phyloP scores from a whole-genome alignment of 2,888 invertebrate species.

The Melanophora roralis region DNA sequence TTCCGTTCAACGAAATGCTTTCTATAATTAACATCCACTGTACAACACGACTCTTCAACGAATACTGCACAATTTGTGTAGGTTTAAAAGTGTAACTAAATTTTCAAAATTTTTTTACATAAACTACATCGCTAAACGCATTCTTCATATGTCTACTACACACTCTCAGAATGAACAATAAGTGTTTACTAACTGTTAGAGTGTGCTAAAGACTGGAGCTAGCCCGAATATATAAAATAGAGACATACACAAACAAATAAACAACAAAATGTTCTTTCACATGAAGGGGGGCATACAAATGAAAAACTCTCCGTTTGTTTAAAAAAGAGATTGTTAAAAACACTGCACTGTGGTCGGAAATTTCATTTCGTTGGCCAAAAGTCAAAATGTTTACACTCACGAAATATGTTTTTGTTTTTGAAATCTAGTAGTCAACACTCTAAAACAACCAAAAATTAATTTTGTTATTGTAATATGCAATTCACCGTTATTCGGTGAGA shows the following conservation, averaged over 20 bases:
- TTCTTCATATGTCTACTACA: neutral
- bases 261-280: slow-evolving; percentile 6
- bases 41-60: slow-evolving; percentile 69
- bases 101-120: slow-evolving; percentile 12
- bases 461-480: too few species aligned
- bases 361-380: too few species aligned
- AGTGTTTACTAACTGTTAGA: slow-evolving; percentile 41
- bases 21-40: slow-evolving; percentile 64
- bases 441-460: too few species aligned
- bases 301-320: neutral
- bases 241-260: neutral
- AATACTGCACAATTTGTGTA: slow-evolving; percentile 66
- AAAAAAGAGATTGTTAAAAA: neutral
- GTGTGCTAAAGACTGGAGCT: slow-evolving; percentile 12
- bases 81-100: slow-evolving; percentile 53
- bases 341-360: too few species aligned
- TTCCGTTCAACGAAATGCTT: slow-evolving; percentile 51
- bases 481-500: too few species aligned
- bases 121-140: neutral
- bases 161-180: slow-evolving; percentile 23
- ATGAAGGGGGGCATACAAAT: neutral
- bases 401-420: too few species aligned
- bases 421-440: too few species aligned
- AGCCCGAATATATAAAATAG: neutral
- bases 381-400: too few species aligned